These are phyloP conservation scores for Diorhabda elongata DNA, from an alignment of 1,140 invertebrate species.

Conservation along the genomic window DNA sequence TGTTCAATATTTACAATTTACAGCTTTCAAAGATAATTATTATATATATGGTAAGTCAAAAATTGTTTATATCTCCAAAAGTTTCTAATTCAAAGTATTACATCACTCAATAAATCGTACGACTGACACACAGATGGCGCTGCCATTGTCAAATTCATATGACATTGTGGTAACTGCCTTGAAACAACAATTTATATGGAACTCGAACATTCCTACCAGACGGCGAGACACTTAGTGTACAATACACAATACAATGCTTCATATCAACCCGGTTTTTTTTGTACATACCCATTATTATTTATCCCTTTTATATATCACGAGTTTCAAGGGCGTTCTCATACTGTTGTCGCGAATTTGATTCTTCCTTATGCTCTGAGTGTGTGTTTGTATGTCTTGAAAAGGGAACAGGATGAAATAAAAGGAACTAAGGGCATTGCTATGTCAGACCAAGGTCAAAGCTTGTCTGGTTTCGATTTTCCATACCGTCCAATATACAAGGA, in stretches of 20 bases:
- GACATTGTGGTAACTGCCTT: not conserved
- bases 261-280: not conserved
- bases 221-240: too few species aligned
- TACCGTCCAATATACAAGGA: not conserved
- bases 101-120: too few species aligned
- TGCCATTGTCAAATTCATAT: not conserved
- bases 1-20: too few species aligned
- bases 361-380: not conserved
- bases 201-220: not conserved
- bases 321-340: not conserved
- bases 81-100: too few species aligned
- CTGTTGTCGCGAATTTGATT: not conserved
- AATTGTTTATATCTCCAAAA: too few species aligned
- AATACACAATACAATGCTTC: too few species aligned
- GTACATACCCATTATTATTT: not conserved
- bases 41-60: too few species aligned
- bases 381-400: not conserved
- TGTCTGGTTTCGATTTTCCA: not conserved
- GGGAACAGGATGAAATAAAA: not conserved
- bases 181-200: not conserved
- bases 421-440: not conserved
- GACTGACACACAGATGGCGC: too few species aligned
- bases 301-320: not conserved
- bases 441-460: not conserved
- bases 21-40: too few species aligned